These are phyloP conservation scores for Brachynemurus nebulosus DNA, from an alignment of 2,888 invertebrate genomes.

Conservation along the genomic window DNA sequence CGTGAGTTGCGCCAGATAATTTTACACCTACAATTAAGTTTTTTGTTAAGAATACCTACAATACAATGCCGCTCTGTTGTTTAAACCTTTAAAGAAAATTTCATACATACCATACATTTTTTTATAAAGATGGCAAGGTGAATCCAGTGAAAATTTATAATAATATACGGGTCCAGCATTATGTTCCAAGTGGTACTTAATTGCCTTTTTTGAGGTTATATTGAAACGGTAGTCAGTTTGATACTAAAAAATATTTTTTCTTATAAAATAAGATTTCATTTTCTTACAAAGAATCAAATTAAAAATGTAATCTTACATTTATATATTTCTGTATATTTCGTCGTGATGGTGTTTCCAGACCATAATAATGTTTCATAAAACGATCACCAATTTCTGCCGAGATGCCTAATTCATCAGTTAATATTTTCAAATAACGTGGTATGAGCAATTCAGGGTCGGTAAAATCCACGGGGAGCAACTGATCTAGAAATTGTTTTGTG, in stretches of 20 bases:
- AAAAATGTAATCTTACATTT: slow-evolving; percentile 9
- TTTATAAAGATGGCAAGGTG: slow-evolving; percentile 23
- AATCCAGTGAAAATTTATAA: slow-evolving; percentile 24
- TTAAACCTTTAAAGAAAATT: not conserved
- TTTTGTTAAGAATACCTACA: too few species aligned
- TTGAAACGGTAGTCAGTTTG: slow-evolving; percentile 7
- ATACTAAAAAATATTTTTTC: slow-evolving; percentile 1
- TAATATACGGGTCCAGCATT: slow-evolving; percentile 22
- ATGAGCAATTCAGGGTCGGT: slow-evolving; percentile 6
- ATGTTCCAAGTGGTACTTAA: slow-evolving; percentile 12
- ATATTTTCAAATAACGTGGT: not conserved
- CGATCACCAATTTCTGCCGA: slow-evolving; percentile 20
- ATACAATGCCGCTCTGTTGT: too few species aligned
- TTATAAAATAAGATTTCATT: not conserved
- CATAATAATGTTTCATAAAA: slow-evolving; percentile 25
- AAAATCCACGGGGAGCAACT: slow-evolving; percentile 3
- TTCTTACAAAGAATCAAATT: not conserved
- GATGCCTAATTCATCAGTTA: slow-evolving; percentile 20
- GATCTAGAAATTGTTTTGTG: slow-evolving; percentile 5
- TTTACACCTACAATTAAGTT: not conserved
- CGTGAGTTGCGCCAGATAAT: slow-evolving; percentile 23
- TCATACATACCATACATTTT: slow-evolving; percentile 13
- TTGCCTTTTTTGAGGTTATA: not conserved
- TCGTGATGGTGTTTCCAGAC: slow-evolving; percentile 18
- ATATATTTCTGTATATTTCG: slow-evolving; percentile 13